Conservation (phyloP, 2,888 invertebrate genomes). For the Monopis laevigella region DNA sequence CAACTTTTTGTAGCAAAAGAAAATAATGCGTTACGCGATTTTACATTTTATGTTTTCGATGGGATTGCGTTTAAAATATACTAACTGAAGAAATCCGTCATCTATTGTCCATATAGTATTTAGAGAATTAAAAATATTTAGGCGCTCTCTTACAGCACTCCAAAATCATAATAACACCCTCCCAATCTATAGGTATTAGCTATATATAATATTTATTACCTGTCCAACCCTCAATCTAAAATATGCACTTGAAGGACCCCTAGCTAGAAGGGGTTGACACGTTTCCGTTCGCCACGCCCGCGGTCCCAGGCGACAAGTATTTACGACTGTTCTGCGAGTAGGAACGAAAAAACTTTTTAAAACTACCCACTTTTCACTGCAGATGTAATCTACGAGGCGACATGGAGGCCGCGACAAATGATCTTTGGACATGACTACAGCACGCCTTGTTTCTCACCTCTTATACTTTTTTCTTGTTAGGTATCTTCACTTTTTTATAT, state of each 20-base stretch:
- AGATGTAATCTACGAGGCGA: slow-evolving; percentile 49
- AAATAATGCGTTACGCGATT: no score
- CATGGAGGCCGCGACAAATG: slow-evolving; percentile 31
- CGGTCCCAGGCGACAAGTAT: slow-evolving; percentile 32
- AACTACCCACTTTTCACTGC: slow-evolving; percentile 60
- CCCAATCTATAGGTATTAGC: background rate
- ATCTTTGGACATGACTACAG: slow-evolving; percentile 53
- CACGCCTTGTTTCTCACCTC: slow-evolving; percentile 18
- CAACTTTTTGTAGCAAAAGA: no score
- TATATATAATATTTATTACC: background rate
- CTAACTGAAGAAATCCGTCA: no score
- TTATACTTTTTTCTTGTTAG: slow-evolving; percentile 23
- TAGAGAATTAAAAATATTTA: no score
- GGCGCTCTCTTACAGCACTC: no score
- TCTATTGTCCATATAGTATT: no score
- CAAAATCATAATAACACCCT: background rate
- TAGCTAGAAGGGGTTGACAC: slow-evolving; percentile 14
- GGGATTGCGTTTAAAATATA: no score
- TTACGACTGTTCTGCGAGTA: slow-evolving; percentile 32
- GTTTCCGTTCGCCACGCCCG: slow-evolving; percentile 30
- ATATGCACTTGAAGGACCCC: slow-evolving; percentile 1
- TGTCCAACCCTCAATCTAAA: slow-evolving; percentile 3
- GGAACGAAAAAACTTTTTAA: slow-evolving; percentile 37
- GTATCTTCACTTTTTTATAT: slow-evolving; percentile 25
- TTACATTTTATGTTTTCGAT: no score